Base-by-base conservation (phyloP, 1,140 invertebrate species). In the Acromyrmex echinatior region DNA sequence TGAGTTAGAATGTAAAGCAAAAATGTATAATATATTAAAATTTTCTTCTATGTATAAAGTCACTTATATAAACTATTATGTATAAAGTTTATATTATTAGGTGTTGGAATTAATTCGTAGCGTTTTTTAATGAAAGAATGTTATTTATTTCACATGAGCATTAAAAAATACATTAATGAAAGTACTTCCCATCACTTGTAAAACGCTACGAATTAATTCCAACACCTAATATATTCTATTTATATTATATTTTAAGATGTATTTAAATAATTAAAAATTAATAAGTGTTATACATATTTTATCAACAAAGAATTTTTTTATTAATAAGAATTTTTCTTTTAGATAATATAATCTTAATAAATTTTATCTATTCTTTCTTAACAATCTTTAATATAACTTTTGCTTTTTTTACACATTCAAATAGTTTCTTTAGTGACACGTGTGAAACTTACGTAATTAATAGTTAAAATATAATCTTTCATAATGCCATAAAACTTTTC, bases 251-350 rank as follows among this genome's bases (percentile, higher is more conserved):
- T 63, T 63, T 28, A 31, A 6, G 14, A 0, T 18, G 4, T 12
- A 62, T 62, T 63, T 31, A 63, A 63, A 18, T 35, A 65, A 65
- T 62, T 62, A 62, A 62, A 60, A n/a, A 62, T 28, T 28, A 28
- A 14, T 62, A 62, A 62, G 25, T 16, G 1, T 21, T 21, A 21
- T 21, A 62, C 28, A 14, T 62, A 62, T 28, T 28, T 62, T 28
- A 62, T 28, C 4, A 62, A 28, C 2, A 28, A 62, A 62, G 9
- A 28, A 21, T 58, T 58, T 18, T 58, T 58, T 21, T 21, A 58
- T 18, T 18, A 31, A 51, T 65, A 35, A 65, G 1, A 9, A 6
- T 65, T 65, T 65, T 18, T 31, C 14, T 31, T 18, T 45, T 9
- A 0, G 14, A 18, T 6, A 18, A 18, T 65, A 65, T 28, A 28